phyloP scores from a whole-genome alignment of 2,113 vertebrate species.

The Hirundichthys speculiger region DNA sequence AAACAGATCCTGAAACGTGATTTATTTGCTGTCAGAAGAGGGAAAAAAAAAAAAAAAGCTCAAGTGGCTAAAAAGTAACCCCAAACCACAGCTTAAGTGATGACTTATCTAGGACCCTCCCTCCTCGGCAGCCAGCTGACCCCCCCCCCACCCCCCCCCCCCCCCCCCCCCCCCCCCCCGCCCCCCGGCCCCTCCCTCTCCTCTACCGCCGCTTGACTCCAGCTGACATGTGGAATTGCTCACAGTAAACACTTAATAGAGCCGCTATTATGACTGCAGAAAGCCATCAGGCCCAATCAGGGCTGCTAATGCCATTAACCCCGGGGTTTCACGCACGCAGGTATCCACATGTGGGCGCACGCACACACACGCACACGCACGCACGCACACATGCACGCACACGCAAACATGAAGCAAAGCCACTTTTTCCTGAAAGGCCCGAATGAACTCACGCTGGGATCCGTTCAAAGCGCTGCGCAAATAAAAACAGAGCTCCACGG shows the following conservation, averaged over 20 bases:
- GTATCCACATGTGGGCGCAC: conserved; percentile 28
- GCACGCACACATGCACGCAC: background rate
- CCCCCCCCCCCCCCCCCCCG: background rate
- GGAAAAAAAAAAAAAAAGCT: background rate
- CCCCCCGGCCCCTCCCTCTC: conserved; percentile 21
- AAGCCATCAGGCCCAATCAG: conserved; percentile 62
- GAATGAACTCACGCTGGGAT: conserved; percentile 1
- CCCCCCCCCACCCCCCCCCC: no score
- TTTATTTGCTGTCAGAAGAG: background rate
- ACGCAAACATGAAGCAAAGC: conserved; percentile 17
- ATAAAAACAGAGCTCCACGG: conserved; percentile 6
- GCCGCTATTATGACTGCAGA: conserved; percentile 49
- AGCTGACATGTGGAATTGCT: conserved; percentile 71
- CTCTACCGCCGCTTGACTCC: conserved; percentile 53
- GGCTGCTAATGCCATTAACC: conserved; percentile 67
- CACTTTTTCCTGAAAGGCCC: conserved; percentile 7
- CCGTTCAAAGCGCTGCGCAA: conserved; percentile 17
- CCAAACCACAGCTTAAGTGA: conserved; percentile 22
- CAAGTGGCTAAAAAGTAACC: conserved; percentile 3
- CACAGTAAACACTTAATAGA: conserved; percentile 70
- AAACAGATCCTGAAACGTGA: conserved; percentile 5
- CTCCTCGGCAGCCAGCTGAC: conserved; percentile 33
- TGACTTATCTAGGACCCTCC: conserved; percentile 31
- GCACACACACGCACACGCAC: conserved; percentile 14
- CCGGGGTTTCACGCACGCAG: conserved; percentile 66